These are phyloP conservation scores for Heliconius sara DNA, from an alignment of 2,888 invertebrate species.

Conservation along the genomic window DNA sequence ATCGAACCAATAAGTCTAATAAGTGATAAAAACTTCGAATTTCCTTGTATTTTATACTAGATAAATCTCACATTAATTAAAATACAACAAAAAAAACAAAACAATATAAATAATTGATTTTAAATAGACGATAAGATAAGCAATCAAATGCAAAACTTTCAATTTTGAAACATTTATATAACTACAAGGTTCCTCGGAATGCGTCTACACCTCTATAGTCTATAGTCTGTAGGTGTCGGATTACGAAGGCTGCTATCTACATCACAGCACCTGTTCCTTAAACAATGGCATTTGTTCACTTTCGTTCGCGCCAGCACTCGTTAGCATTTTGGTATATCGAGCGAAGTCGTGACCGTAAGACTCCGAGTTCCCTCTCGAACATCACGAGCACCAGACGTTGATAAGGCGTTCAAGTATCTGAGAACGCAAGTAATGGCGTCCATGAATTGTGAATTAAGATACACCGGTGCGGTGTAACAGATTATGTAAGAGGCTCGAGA, in stretches of 20 bases:
- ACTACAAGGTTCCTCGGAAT: conserved; percentile 17
- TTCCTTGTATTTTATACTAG: not conserved
- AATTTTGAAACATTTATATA: conserved; percentile 30
- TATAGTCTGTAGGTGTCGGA: conserved; percentile 54
- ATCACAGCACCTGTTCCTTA: conserved; percentile 69
- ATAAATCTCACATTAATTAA: not conserved
- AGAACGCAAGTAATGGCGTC: conserved; percentile 44
- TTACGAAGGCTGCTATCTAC: conserved; percentile 57
- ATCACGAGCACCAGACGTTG: conserved; percentile 63
- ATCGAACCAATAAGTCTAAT: not conserved
- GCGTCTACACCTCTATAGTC: conserved; percentile 39
- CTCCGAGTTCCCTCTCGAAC: conserved; percentile 69
- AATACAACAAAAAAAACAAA: not conserved
- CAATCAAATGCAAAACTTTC: not conserved
- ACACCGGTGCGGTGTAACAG: conserved; percentile 27
- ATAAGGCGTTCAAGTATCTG: conserved; percentile 43
- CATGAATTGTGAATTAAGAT: conserved; percentile 45
- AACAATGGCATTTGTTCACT: conserved; percentile 73
- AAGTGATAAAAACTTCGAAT: not conserved
- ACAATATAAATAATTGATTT: not conserved
- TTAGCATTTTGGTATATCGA: conserved; percentile 76
- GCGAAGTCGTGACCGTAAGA: conserved; percentile 73
- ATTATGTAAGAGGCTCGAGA: conserved; percentile 38
- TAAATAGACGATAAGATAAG: not conserved
- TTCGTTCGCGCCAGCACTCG: conserved; percentile 68